Conservation (phyloP, 2,888 invertebrate genomes). For the Nudaria mundana region DNA sequence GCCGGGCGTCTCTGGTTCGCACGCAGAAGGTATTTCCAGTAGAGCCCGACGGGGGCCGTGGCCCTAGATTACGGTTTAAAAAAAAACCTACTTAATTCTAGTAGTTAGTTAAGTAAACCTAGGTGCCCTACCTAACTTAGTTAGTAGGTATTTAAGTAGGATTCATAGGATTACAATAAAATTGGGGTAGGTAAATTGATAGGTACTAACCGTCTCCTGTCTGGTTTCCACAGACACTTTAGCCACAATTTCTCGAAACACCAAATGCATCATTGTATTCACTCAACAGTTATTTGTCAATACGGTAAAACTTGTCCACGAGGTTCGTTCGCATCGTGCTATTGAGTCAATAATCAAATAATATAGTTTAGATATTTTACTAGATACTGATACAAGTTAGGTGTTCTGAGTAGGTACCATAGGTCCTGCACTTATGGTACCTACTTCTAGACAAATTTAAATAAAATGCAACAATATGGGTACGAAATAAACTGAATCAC, state of each 20-base stretch:
- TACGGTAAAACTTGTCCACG: constrained; percentile 10
- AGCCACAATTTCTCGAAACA: constrained; percentile 67
- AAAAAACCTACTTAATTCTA: no score
- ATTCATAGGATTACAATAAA: no score
- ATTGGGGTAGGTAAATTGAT: no score
- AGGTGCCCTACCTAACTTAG: background rate
- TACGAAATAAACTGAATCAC: constrained; percentile 32
- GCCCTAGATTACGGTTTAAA: no score
- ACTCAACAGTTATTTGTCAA: constrained; percentile 38
- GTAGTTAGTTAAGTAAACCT: no score
- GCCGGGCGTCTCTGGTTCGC: no score
- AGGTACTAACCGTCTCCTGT: constrained; percentile 57
- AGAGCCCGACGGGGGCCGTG: no score
- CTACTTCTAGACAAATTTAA: constrained; percentile 21
- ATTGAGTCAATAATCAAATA: constrained; percentile 7
- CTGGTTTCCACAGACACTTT: constrained; percentile 61
- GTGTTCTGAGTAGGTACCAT: no score
- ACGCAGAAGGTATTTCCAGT: no score
- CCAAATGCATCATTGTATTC: constrained; percentile 63
- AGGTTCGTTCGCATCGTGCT: constrained; percentile 1
- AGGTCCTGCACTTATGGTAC: no score
- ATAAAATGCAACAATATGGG: constrained; percentile 26
- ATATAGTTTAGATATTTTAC: constrained; percentile 31
- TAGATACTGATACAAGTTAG: no score
- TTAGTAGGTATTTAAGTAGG: background rate